Base-by-base conservation (phyloP, 1,140 invertebrate species). In the Laupala kohalensis region DNA sequence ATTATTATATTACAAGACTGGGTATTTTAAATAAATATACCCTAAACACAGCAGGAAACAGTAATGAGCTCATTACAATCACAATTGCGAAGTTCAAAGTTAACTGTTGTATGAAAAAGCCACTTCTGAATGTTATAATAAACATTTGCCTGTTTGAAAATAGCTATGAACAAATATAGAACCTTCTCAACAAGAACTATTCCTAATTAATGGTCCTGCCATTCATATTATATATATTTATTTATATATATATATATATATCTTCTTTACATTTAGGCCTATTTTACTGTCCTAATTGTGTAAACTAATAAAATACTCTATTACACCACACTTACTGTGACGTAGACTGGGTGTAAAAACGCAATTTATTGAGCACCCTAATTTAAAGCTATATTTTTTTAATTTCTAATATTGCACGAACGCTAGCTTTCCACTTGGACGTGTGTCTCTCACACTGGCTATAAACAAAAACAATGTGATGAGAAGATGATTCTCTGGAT, bases 111-210 rank as follows among this genome's bases (percentile, higher is more conserved):
- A 73, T 53, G 62, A 67, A 73, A 73, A 73, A 73, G 72, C 72
- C 72, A 64, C 69, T 69, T 69, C 37, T 70, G 28, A 70, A 37
- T 70, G 37, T 69, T 66, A 65, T 70, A 63, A 72, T 73, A 53
- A 70, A 70, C 30, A 70, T 73, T 70, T 29, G n/a, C 63, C 66
- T 70, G 71, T 73, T 73, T 69, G 72, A 73, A 73, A 73, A 73
- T 73, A 73, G 68, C 72, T 73, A 73, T 70, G 72, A 73, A 73
- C 72, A 73, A 73, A 73, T 73, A 73, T 70, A 73, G 72, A 73
- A 66, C 72, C 69, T 67, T 73, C 72, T 73, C 69, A 66, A 70
- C 64, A 27, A 28, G 62, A 72, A 71, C 71, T 72, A 65, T 68
- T 67, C n/a, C 24, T 67, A 72, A 29, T 37, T 69, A 66, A 73